Conservation (phyloP, 2,113 vertebrate species). For the Centropus unirufus region DNA sequence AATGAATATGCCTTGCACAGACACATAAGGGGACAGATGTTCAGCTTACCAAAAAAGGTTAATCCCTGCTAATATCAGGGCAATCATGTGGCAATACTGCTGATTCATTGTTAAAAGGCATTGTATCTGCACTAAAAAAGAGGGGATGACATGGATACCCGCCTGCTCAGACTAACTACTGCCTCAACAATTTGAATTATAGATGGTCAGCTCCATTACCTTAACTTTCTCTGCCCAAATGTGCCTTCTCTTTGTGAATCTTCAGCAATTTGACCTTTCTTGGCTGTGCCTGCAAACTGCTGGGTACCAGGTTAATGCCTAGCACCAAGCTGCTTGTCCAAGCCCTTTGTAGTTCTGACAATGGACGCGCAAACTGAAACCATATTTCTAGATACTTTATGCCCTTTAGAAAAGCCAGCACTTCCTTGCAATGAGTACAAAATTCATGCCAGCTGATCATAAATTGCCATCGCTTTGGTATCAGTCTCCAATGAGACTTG, state of each 20-base stretch:
- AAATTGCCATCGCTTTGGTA: accelerated
- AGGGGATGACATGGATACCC: not conserved
- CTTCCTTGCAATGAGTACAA: accelerated
- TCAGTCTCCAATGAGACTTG: accelerated
- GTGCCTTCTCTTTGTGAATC: not conserved
- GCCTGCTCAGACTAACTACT: not conserved
- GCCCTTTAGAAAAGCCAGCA: not conserved
- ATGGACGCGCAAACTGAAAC: accelerated
- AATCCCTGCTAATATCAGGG: slow-evolving; percentile 39
- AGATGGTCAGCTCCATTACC: not conserved
- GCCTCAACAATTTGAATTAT: not conserved
- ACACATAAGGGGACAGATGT: slow-evolving; percentile 25
- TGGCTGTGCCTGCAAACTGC: not conserved
- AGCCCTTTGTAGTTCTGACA: not conserved
- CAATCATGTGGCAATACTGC: slow-evolving; percentile 40
- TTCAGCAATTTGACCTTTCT: not conserved
- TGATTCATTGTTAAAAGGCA: slow-evolving; percentile 29
- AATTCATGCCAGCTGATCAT: not conserved
- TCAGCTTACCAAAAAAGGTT: not conserved
- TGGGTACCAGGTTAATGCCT: not conserved
- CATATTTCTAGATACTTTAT: not conserved
- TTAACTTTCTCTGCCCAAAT: not conserved
- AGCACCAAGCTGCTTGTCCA: not conserved
- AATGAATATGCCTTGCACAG: not conserved
- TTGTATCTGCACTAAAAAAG: not conserved